Base-by-base conservation (phyloP, 2,113 vertebrate genomes). In the Tenrec ecaudatus region DNA sequence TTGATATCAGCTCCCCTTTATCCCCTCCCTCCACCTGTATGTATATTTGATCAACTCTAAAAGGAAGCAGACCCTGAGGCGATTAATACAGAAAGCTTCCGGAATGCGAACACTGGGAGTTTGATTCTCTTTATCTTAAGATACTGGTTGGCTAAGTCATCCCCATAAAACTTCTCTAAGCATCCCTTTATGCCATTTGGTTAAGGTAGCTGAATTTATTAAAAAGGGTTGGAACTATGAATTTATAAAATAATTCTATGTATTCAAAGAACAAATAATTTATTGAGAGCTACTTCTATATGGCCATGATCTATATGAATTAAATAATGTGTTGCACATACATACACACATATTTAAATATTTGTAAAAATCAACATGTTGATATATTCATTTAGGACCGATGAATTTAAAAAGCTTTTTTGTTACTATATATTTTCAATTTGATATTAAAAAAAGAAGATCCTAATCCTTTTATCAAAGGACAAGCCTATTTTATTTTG, bases 1-100 rank as follows among this genome's bases (percentile, higher is more conserved):
- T 7, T 40, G 4, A 40, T 40, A 40, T 40, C 40, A 40, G 40
- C 40, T 40, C 40, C 40, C 40, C 40, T 40, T 3, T 40, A 40
- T 40, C 40, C 40, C 40, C 40, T 40, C 40, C 40, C 40, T 40
- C 40, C 4, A 40, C 3, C 7, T 40, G 40, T 40, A 40, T 7
- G 40, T 40, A 40, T 40, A 60, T 92, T 94, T 95, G 58, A 90
- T 82, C 47, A 94, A 11, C 9, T 93, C n/a, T 15, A 82, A 36
- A 69, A 86, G 25, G 43, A 95, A 8, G 81, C 47, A 60, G 36
- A 6, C 2, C 31, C 33, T 71, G 4, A 29, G 43, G 71, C 73
- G 76, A 71, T 58, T 86, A 40, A 22, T 0, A 0, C 10, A 33
- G 3, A 4, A 0, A 40, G 31, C 8, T 88, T 84, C 27, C 60